Evolutionary conservation across 1,140 invertebrate species (phyloP), one percentile per base, ranked within the genome.

Genomic region (Cydia amplana): DNA sequence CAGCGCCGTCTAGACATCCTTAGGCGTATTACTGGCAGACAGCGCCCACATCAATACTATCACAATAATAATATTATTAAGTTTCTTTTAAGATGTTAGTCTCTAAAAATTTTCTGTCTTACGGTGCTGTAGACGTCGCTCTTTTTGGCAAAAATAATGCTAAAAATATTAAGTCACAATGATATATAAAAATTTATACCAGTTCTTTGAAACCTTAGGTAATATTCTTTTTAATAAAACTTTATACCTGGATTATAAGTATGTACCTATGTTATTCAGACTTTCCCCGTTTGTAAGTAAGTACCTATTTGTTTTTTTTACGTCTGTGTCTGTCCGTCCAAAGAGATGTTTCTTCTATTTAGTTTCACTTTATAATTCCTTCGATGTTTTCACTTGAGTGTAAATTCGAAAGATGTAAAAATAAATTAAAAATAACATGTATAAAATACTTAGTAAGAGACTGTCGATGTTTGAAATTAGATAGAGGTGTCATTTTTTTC

Each of bases 271-370:
- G 16, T n/a, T 60, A n/a, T 23, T 9, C 18, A 60, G 1, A 60
- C 20, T 60, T 60, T 60, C 55, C 51, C 55, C 7, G 51, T 60
- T 55, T 55, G n/a, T 16, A 32, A 32, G n/a, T 51, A 7, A 32
- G n/a, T 51, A 7, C 49, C 36, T 49, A 60, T 12, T 23, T 10
- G 0, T 32, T 32, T 60, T 9, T 75, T 83, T 85, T 76, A 80
- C 77, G 85, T 88, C 85, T 91, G 80, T 91, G 83, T 87, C 88
- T 89, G 84, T 92, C 91, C 91, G 91, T 92, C 91, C 91, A 92
- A 85, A 81, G 55, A 55, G 78, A 82, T 89, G 49, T 75, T 51
- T 87, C 9, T 86, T 81, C 32, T 25, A 46, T 28, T 25, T 4
- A n/a, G 73, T 85, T 87, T 89, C 78, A 75, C 86, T 85, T 88